Percentiles rank a stretch among this genome's conserved stretches.
Evolutionary conservation across 2,797 vertebrate species (phyloP).

Genomic region (Fratercula arctica): DNA sequence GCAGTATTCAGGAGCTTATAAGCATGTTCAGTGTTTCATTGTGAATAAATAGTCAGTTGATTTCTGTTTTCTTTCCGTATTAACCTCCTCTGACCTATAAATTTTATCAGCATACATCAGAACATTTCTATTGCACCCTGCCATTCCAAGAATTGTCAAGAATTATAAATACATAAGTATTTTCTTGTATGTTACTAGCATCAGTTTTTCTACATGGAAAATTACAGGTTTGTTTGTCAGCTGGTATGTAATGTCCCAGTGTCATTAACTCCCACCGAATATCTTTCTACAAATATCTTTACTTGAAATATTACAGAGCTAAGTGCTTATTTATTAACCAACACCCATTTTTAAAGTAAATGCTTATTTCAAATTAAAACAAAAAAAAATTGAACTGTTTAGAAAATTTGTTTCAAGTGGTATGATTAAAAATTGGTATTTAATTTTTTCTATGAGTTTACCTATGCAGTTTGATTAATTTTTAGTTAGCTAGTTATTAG

Average conservation of each 20-base stretch:
- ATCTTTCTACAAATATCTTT: neutral
- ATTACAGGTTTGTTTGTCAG: neutral
- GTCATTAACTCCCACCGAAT: neutral
- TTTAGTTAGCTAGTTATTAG: neutral
- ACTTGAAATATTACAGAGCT: neutral
- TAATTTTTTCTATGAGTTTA: neutral
- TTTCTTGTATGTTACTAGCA: neutral
- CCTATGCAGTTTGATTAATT: neutral
- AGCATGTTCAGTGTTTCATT: neutral
- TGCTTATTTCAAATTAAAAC: neutral
- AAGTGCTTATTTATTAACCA: neutral
- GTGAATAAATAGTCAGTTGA: neutral
- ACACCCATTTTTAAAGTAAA: fast-evolving
- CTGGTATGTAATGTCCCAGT: neutral
- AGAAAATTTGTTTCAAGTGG: neutral
- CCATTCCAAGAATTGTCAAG: neutral
- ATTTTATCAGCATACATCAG: neutral
- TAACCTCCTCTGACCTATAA: neutral
- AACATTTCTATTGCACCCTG: neutral
- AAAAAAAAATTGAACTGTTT: neutral
- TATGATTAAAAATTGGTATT: neutral
- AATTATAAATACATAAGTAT: neutral
- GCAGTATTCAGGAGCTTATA: neutral
- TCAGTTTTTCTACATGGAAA: neutral
- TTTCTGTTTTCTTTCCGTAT: neutral